Base-by-base conservation (phyloP, 1,140 invertebrate species). In the Aphidius ervi region DNA sequence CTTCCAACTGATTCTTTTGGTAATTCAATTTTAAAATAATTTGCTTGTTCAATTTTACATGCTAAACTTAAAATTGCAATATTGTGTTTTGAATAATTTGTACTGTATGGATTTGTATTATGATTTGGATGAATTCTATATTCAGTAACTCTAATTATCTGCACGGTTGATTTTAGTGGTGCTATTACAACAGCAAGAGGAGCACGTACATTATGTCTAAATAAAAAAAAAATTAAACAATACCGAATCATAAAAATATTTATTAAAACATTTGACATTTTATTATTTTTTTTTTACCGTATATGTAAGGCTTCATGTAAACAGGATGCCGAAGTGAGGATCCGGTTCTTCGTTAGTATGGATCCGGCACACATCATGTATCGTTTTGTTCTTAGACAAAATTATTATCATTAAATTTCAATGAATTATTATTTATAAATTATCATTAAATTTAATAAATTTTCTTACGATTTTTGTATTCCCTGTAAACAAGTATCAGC, bases 311-410 rank as follows among this genome's bases (percentile, higher is more conserved):
- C 65, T 62, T 69, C 65, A 48, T 62, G 63, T 37, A 70, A 54
- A 58, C 69, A 70, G 60, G 65, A 67, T 60, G 70, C 69, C 57
- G 70, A 72, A 62, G 70, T 72, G 20, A 67, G 62, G 42, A 74
- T 63, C 59, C 61, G 67, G 62, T 62, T 63, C 43, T 61, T 56
- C 23, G 58, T 63, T 61, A 73, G 16, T 63, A 71, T 74, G 39
- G 68, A 70, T 50, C 66, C 70, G 0, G 55, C 48, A 58, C 72
- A 68, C 68, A 69, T 70, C 46, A 71, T 56, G 61, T 67, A 66
- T 48, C 65, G 63, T 56, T 61, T 43, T 60, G 58, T 37, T 63
- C 67, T 59, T 46, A 63, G 59, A 62, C 52, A 58, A 58, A 42
- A 50, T 58, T 57, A 50, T 59, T 40, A 31, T 40, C 45, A 58